Conservation (phyloP, 37 sponge, comb jelly and placozoan species). For the Aplysina aerophoba region DNA sequence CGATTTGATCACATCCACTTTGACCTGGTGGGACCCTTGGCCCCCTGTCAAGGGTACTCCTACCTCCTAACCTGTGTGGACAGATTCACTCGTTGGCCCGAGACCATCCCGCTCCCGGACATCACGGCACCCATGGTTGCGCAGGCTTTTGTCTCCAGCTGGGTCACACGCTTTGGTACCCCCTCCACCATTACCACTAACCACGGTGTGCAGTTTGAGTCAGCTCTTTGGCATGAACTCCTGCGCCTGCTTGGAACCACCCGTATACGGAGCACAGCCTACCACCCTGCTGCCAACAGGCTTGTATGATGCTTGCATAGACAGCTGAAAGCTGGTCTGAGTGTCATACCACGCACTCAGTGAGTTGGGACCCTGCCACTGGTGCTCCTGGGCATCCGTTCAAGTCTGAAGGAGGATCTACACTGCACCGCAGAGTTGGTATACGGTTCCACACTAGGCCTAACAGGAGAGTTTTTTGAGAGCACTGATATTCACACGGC, state of each 20-base stretch:
- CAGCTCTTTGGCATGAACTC: slow-evolving; percentile 47
- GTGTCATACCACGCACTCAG: slow-evolving; percentile 37
- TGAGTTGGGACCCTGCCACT: slow-evolving; percentile 72
- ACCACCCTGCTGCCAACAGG: slow-evolving; percentile 65
- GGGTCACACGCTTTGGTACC: slow-evolving; percentile 48
- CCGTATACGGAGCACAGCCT: slow-evolving; percentile 51
- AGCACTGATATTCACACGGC: not conserved
- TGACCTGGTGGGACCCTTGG: slow-evolving; percentile 65
- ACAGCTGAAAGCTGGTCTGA: slow-evolving; percentile 65
- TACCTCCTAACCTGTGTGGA: slow-evolving; percentile 63
- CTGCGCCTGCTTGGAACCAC: slow-evolving; percentile 48
- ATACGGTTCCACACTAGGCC: slow-evolving; percentile 66
- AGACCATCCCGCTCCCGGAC: slow-evolving; percentile 40
- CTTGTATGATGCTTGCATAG: slow-evolving; percentile 63
- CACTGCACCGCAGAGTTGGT: slow-evolving; percentile 67
- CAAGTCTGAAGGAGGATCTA: slow-evolving; percentile 63
- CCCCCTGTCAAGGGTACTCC: slow-evolving; percentile 40
- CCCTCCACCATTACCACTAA: slow-evolving; percentile 66
- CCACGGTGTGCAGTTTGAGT: slow-evolving; percentile 70
- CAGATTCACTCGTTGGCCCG: slow-evolving; percentile 52
- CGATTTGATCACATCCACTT: slow-evolving; percentile 52
- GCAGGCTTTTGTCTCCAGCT: slow-evolving; percentile 26
- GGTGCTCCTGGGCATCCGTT: slow-evolving; percentile 64
- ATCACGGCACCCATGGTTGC: not conserved
- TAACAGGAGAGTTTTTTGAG: slow-evolving; percentile 65